Base-by-base conservation (phyloP, 64 coral and sea anemone species). In the Dendronephthya gigantea region DNA sequence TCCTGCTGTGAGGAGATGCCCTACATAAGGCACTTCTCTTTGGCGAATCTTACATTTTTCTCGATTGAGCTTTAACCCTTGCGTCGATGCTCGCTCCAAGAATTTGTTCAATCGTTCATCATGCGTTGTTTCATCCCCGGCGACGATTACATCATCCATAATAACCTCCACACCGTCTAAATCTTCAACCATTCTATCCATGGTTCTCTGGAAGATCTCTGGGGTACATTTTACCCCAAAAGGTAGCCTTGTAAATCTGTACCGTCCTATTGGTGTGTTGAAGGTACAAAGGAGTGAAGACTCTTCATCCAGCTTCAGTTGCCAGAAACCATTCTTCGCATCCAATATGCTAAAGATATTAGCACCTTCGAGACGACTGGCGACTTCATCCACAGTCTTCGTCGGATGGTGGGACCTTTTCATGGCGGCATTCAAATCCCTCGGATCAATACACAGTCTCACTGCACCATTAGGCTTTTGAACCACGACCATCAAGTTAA, bases 301-400 rank as follows among this genome's bases (percentile, higher is more conserved):
- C 45, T 84, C 45, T 84, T 51, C 83, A 56, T 85, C 83, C 58
- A 85, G 29, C 83, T 85, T 85, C 30, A 85, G 10, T 56, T 85
- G 48, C 49, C 23, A 85, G 47, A 85, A 85, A 37, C 83, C 83
- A 34, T 49, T 85, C 49, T 25, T 59, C 48, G 49, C 83, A 85
- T 85, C 83, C 17, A 85, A 25, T 30, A 55, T 85, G 83, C 83
- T 85, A 45, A 85, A 85, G 33, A 37, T 32, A 32, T 50, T 51
- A 32, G 83, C 49, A 58, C 49, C 30, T 55, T 50, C 39, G 58
- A 56, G 45, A 55, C 52, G 50, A 23, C 84, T 86, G 22, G 84
- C 52, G 14, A 86, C 52, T 39, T 86, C 83, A 52, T 86, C 84
- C 29, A 68, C 19, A 39, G 12, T 68, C 37, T 58, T 85, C 51